Base-by-base conservation (phyloP, 2,888 invertebrate genomes). In the Atherix ibis region DNA sequence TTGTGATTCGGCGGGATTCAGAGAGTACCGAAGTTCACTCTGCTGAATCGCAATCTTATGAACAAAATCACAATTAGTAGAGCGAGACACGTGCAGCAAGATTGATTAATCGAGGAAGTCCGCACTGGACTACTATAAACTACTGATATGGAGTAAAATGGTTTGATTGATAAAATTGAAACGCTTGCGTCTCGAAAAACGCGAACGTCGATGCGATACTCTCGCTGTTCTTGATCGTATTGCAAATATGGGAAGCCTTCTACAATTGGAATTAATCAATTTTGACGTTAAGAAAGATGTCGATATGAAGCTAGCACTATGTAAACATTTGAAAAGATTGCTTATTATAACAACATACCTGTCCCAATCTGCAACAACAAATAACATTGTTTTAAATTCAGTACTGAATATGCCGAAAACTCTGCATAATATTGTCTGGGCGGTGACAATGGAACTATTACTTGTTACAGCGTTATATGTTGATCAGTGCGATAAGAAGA, bases 311-410 rank as follows among this genome's bases (percentile, higher is more conserved):
- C 61, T 87, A 16, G 73, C 74, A 2, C 70, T 70, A 41, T 85
- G 84, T 53, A 70, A 64, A 42, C 76, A 79, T 49, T 69, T 87
- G 32, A 75, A 73, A 49, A 64, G 72, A 46, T 62, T 87, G 43
- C 66, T 87, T 32, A 76, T 87, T 43, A 82, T 84, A 61, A 85
- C 85, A 4, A 83, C 81, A 1, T 85, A 85, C 51, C 76, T 83
- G 45, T 81, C 80, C 27, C 83, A 85, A 51, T 81, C 83, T n/a
- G 84, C 84, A 4, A 82, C 82, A 13, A 83, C 84, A 29, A 84
- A 83, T 58, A 76, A 78, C 48, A 79, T 83, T 47, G 66, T 70
- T 25, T 58, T 76, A 43, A 66, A 68, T 46, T 73, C 73, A 27
- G 73, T 80, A 19, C 68, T 74, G 26, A 66, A 74, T 45, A 64